Evolutionary conservation across 1,140 invertebrate genomes (phyloP), one percentile per base, ranked within the genome.

Genomic region (Papilio helenus): DNA sequence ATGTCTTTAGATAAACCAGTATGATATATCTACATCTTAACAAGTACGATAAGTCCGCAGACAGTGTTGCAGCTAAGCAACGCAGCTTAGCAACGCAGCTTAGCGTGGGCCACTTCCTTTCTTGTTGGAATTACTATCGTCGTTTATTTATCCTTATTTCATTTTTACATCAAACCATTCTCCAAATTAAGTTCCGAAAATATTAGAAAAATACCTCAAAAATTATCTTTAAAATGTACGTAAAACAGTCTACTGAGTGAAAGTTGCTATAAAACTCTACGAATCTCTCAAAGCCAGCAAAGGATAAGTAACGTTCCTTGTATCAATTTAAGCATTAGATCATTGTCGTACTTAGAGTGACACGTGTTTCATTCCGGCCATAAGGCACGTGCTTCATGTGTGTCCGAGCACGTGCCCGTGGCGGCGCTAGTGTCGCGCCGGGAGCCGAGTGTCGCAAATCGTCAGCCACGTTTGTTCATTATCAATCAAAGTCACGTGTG

Each of bases 401-500:
- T 18, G 18, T 18, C 18, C n/a, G n/a, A 18, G 51, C 61, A 68
- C 61, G 61, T 68, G 61, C 61, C 3, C 26, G 12, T 18, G 14
- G 3, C 61, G 26, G 23, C 12, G 26, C 61, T 68, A 26, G 58
- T 61, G 23, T 61, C 20, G 10, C 9, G 20, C 58, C 9, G 23
- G 4, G 58, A 4, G 58, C 58, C 58, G 58, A 68, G 61, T 68
- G 26, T 68, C 61, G 61, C 61, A 68, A 68, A 68, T 68, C 61
- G 61, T 34, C 26, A 0, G 26, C 61, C 26, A 68, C 23, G 23
- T 61, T 61, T 68, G 61, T 68, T 68, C 61, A 68, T 68, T 68
- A 68, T 68, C 61, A 68, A 68, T 68, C 61, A 68, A 68, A 68
- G 61, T 68, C 61, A 68, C 61, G 61, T 68, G 61, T 68, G 61